Base-by-base conservation (phyloP, 2,888 invertebrate genomes). In the Candidula unifasciata region DNA sequence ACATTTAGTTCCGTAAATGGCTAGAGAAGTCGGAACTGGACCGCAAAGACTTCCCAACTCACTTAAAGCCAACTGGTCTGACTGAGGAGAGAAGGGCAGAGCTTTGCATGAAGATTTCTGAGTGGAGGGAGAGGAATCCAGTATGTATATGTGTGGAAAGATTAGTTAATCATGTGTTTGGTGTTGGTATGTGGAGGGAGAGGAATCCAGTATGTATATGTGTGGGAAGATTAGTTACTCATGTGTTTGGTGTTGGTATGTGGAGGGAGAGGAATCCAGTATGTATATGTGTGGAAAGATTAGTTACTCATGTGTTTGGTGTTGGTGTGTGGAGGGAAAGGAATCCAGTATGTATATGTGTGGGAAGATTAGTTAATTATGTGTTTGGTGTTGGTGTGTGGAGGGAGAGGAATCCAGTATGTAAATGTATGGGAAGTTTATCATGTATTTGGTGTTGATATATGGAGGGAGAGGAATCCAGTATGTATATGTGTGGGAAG, bases 41-140 rank as follows among this genome's bases (percentile, higher is more conserved):
- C 30, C 87, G 88, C 73, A 90, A 90, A 44, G 90, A 92, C 44
- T 88, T 91, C 64, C 91, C 91, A 1, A 86, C 88, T n/a, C 90
- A 91, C 87, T 88, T 92, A 68, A 89, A 91, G 71, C 93, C 93
- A 3, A 90, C 92, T 0, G 93, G 93, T 6, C 87, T 93, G 68
- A 92, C 91, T 8, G 93, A 93, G 83, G 89, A 90, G 27, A 85
- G 93, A 73, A 87, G 93, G 24, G 91, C 92, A 0, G 90, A 93
- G 80, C 88, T 93, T 35, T 91, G 91, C 86, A 88, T 90, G 54
- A 80, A 89, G 52, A 93, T 93, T n/a, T 87, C 82, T 37, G 89
- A 91, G 44, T 89, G 90, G 85, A 87, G 92, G 68, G 93, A 93
- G 85, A 89, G 88, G 82, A 90, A 92, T 86, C 90, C 92, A 74